Conservation (phyloP, 2,797 vertebrate species). For the Brachyrhaphis roseni region DNA sequence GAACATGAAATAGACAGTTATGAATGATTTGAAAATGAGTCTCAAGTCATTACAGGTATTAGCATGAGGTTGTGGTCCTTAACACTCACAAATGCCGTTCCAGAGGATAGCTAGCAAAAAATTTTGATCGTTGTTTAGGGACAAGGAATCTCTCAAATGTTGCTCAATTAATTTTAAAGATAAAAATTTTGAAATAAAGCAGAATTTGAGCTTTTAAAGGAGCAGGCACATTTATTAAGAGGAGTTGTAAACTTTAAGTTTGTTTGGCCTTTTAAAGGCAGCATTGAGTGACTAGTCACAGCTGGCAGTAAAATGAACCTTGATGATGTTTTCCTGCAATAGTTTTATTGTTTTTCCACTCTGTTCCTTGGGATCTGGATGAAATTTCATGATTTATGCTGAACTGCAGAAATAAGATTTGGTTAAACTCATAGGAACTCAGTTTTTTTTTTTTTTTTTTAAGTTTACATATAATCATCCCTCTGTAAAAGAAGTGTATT, state of each 20-base stretch:
- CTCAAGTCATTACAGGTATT: neutral
- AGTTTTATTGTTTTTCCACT: neutral
- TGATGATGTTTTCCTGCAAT: neutral
- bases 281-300: neutral
- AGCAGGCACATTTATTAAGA: neutral
- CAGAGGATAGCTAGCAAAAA: neutral
- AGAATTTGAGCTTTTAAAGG: neutral
- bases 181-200: neutral
- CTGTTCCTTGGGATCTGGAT: neutral
- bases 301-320: neutral
- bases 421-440: neutral
- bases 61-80: neutral
- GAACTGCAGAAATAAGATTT: neutral
- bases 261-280: neutral
- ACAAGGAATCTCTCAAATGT: neutral
- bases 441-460: neutral
- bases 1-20: neutral
- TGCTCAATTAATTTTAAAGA: neutral
- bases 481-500: slow-evolving; percentile 18
- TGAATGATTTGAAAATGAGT: neutral
- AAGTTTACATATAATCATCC: neutral
- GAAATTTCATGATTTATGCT: neutral
- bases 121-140: neutral
- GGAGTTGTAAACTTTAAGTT: neutral
- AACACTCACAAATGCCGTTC: neutral